Base-by-base conservation (phyloP, 2,888 invertebrate species). In the Apotomis turbidana region DNA sequence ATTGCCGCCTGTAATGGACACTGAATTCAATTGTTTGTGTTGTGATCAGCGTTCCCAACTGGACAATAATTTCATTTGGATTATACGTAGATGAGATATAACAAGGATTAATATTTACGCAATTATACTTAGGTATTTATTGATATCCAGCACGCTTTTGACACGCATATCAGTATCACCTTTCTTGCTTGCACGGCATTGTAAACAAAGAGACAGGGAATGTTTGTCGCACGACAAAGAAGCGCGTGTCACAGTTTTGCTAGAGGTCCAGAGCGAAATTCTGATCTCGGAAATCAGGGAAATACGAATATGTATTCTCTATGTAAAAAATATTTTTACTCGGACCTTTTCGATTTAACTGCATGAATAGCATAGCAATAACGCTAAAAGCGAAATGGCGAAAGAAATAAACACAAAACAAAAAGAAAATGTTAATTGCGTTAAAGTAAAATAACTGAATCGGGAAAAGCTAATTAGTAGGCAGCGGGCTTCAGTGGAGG, bases 381-480 rank as follows among this genome's bases (percentile, higher is more conserved):
- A n/a, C 46, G 44, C 38, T n/a, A 66, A 66, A 66, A 57, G 57
- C 57, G 13, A 46, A 63, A 70, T 49, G 54, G 61, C 4, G 49
- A 54, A 69, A 72, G 54, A 62, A 75, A 74, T 70, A 74, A 75
- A 74, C 74, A 70, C 75, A 73, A 72, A 74, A 67, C 70, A 74
- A 77, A 73, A 75, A 64, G 74, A 75, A 76, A 76, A 75, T 74
- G 76, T 78, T 80, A 80, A 80, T 81, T 78, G 78, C 79, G 77
- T 78, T 75, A 79, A 77, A 66, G 66, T 66, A 66, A 66, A 62
- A 62, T 62, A 62, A 66, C 66, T 66, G 79, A 80, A 79, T 78
- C 73, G 64, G 71, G 75, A 49, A 52, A 70, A 62, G 68, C 77
- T 77, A 78, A 79, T 79, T 76, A 77, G 77, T 64, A 74, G 77